A percentile compares a stretch with the other conserved stretches of the same genome.
These are phyloP conservation scores for Calameuta idolon DNA, from an alignment of 2,888 invertebrate species.

Conservation along the genomic window DNA sequence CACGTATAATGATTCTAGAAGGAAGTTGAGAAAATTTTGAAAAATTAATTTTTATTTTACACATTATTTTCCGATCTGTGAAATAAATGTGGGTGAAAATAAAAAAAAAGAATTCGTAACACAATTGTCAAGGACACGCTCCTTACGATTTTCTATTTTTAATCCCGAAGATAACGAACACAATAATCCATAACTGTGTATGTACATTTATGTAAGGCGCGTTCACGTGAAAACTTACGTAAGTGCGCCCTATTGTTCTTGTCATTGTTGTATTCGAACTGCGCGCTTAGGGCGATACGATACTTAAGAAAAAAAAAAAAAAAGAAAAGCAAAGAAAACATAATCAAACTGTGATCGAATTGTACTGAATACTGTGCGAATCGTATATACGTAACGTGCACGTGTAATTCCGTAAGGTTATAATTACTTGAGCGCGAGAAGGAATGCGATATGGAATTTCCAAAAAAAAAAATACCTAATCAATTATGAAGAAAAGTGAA, in stretches of 20 bases:
- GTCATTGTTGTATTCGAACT: background rate
- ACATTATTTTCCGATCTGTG: background rate
- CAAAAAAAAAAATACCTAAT: background rate
- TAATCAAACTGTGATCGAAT: constrained; percentile 61
- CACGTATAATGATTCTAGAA: background rate
- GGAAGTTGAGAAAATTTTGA: background rate
- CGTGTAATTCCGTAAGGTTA: background rate
- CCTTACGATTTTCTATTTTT: background rate
- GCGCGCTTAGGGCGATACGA: background rate
- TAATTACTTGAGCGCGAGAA: background rate
- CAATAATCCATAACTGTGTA: background rate
- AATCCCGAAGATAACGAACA: background rate
- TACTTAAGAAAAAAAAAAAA: background rate
- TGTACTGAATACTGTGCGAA: constrained; percentile 1
- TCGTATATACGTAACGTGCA: background rate
- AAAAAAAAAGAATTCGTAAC: background rate
- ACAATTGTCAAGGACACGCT: background rate
- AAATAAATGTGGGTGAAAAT: too few relatives aligned
- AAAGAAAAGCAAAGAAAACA: constrained; percentile 37
- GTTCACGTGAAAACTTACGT: too few relatives aligned
- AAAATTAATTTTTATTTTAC: background rate
- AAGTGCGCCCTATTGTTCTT: too few relatives aligned
- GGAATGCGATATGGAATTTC: background rate
- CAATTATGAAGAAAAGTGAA: constrained; percentile 9
- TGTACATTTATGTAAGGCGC: background rate